Base-by-base conservation (phyloP, 2,113 vertebrate genomes). In the Nannospalax galili region DNA sequence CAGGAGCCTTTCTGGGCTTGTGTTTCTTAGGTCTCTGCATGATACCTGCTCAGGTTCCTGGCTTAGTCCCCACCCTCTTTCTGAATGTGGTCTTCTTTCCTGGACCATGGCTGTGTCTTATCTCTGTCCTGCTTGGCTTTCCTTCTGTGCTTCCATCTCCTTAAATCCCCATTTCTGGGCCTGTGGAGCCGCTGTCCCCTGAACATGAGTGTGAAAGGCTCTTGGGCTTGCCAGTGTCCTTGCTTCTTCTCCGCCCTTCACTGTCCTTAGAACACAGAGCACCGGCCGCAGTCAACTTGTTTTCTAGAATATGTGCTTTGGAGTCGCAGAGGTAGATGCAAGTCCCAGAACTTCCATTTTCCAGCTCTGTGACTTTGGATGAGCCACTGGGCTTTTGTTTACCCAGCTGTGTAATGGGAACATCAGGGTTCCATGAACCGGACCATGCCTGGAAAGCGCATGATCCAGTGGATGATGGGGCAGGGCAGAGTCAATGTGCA, bases 51-150 rank as follows among this genome's bases (percentile, higher is more conserved):
- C 40, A n/a, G n/a, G 35, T 7, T 16, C 11, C 12, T 42, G 81
- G n/a, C 45, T 60, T 1, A 0, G 74, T 7, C 14, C 32, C n/a
- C 22, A 0, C 1, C 2, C 52, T 0, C 0, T 69, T 22, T 67
- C 67, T 37, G 28, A 8, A 12, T 17, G 24, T 22, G 84, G 6
- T 45, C 95, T 95, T 82, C 60, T 74, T 92, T 19, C 32, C 60
- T 32, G 60, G 17, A 12, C 40, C 80, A 9, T 3, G 4, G 28
- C 7, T 4, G 16, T 2, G 19, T 42, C 37, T 75, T 2, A 40
- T 28, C 20, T 42, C 32, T 17, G 15, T 4, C 73, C 5, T 1
- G 9, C 28, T 30, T 2, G 37, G 0, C 52, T 17, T 79, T 78
- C n/a, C 24, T 77, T 40, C 58, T 35, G 40, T 37, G n/a, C 10